These are phyloP conservation scores for Cairina moschata DNA, from an alignment of 2,113 vertebrate genomes.

Conservation along the genomic window DNA sequence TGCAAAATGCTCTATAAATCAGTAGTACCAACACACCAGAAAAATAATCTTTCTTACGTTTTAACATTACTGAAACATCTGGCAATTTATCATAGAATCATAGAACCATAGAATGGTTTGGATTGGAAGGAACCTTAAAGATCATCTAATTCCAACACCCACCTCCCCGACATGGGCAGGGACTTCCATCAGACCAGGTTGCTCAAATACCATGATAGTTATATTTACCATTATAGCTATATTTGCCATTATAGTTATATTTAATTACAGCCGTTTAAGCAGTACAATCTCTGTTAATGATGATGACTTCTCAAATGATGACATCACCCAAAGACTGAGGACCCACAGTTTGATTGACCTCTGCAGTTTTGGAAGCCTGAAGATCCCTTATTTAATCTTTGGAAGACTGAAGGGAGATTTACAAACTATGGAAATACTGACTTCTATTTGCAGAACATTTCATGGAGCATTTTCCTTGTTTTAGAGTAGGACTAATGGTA, in stretches of 20 bases:
- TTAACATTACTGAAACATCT: background rate
- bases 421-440: background rate
- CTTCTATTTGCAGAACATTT: background rate
- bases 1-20: background rate
- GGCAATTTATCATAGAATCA: background rate
- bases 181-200: no score
- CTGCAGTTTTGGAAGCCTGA: background rate
- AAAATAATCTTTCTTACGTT: background rate
- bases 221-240: no score
- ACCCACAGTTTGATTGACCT: background rate
- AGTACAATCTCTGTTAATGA: background rate
- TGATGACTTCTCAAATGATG: background rate
- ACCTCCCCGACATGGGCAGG: no score
- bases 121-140: no score
- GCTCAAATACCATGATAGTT: no score
- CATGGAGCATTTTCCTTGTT: background rate
- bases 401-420: background rate
- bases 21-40: background rate
- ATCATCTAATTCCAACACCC: no score
- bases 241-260: background rate
- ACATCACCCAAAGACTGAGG: background rate
- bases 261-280: background rate
- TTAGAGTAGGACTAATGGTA: background rate
- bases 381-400: background rate
- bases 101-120: no score